These are phyloP conservation scores for Ctenicera cuprea DNA, from an alignment of 2,888 invertebrate species.

Conservation along the genomic window DNA sequence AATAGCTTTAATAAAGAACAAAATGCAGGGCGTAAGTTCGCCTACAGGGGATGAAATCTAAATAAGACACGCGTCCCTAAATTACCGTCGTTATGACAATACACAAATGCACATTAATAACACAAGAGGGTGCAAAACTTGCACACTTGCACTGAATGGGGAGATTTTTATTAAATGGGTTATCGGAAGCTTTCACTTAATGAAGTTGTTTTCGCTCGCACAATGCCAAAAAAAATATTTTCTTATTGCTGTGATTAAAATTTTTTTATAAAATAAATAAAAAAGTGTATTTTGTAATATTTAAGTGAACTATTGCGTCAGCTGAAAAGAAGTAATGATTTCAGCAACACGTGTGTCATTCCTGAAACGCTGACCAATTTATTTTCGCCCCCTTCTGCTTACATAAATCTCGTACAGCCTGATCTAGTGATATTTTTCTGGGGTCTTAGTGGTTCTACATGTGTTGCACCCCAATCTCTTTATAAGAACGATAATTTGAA, in stretches of 20 bases:
- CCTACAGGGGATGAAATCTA: constrained; percentile 47
- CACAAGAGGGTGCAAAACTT: constrained; percentile 50
- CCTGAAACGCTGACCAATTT: constrained; percentile 43
- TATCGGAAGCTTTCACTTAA: constrained; percentile 36
- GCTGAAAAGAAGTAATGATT: constrained; percentile 3
- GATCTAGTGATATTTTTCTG: constrained; percentile 22
- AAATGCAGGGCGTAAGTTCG: constrained; percentile 33
- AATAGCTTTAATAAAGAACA: constrained; percentile 53
- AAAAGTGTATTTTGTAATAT: background rate
- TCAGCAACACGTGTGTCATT: constrained; percentile 37
- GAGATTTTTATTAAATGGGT: constrained; percentile 42
- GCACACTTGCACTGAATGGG: constrained; percentile 42
- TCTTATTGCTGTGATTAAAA: no score
- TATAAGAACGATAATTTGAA: no score
- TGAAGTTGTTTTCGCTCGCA: constrained; percentile 19
- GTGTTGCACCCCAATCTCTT: background rate
- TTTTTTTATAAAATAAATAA: no score
- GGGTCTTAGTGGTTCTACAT: background rate
- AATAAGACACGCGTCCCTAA: constrained; percentile 60
- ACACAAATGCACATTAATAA: constrained; percentile 59
- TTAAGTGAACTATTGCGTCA: background rate
- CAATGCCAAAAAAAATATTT: no score
- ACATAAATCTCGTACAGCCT: constrained; percentile 31
- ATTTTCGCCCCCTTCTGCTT: constrained; percentile 29
- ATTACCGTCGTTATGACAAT: constrained; percentile 61